These are phyloP conservation scores for Zapus hudsonius DNA, from an alignment of 2,113 vertebrate genomes.

Conservation along the genomic window DNA sequence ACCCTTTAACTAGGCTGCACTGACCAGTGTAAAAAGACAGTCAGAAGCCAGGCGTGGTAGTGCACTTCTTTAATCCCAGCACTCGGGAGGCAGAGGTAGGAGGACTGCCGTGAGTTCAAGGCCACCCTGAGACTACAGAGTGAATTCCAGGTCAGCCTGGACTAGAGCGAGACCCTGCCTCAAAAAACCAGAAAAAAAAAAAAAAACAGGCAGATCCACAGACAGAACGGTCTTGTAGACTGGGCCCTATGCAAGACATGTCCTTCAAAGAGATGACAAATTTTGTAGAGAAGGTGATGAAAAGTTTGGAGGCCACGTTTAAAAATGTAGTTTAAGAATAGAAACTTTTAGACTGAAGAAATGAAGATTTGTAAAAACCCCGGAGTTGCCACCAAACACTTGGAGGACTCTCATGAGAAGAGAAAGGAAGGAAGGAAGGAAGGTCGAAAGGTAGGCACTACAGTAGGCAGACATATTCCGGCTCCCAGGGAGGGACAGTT, in stretches of 20 bases:
- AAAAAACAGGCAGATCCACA: neutral
- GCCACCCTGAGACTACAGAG: too few relatives aligned
- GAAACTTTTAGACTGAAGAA: conserved; percentile 21
- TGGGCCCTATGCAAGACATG: neutral
- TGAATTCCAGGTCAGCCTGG: too few relatives aligned
- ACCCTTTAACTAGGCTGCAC: neutral
- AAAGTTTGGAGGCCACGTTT: neutral
- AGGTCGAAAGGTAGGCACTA: neutral
- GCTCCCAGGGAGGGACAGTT: neutral
- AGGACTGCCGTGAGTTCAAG: too few relatives aligned
- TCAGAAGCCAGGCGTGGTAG: too few relatives aligned
- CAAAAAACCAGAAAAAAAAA: too few relatives aligned
- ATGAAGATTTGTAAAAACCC: conserved; percentile 15
- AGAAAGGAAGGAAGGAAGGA: neutral
- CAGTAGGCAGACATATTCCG: neutral
- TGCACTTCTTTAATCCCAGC: too few relatives aligned
- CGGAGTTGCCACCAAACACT: neutral
- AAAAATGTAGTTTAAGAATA: neutral
- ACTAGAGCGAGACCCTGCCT: too few relatives aligned
- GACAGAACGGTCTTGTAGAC: neutral
- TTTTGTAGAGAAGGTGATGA: neutral
- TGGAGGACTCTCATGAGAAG: neutral
- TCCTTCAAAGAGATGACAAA: neutral
- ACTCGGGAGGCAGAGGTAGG: too few relatives aligned
- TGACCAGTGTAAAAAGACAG: neutral